Evolutionary conservation across 2,888 invertebrate genomes (phyloP), one percentile per base, ranked within the genome.

Genomic region (Ligdia adustata): DNA sequence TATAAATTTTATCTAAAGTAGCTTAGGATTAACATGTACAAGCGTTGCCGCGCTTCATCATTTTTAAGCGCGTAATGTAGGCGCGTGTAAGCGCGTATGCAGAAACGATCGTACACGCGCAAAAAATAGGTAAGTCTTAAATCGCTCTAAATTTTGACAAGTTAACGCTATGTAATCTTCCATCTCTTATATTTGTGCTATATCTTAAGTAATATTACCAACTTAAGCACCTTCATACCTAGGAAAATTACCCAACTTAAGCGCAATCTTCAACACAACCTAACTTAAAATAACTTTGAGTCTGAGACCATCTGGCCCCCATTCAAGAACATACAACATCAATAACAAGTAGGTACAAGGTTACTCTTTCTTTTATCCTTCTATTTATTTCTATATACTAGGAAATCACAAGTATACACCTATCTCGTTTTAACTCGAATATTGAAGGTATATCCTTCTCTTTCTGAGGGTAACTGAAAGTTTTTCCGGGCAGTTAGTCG

Each of bases 401-500:
- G 54, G 37, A 52, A 60, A 57, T 57, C 66, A 47, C 40, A 44
- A 59, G 31, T 48, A 16, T 18, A 24, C 18, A 1, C 1, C 56
- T 16, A 12, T 64, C 72, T 53, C 54, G 14, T 14, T 75, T 62
- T 16, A 0, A 52, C 66, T 4, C 4, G 18, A 2, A 3, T 28
- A 18, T 39, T 18, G n/a, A 0, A 4, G 2, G 58, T 52, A 37
- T 9, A 11, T 49, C 39, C 39, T 1, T 73, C 65, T 56, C 64
- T 29, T 4, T 72, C 56, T 50, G 55, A 52, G 67, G 66, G 57
- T 55, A 59, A 60, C 57, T 44, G 54, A 55, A 66, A 70, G 66
- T 74, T 81, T 81, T 82, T 82, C 81, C 78, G 61, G 55, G 41
- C 66, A 69, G 76, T 82, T 81, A 72, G 57, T 42, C 65, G 56